Percentiles rank a stretch among this genome's conserved stretches.
These are phyloP conservation scores for Homarus americanus DNA, from an alignment of 1,140 invertebrate genomes.

Conservation along the genomic window DNA sequence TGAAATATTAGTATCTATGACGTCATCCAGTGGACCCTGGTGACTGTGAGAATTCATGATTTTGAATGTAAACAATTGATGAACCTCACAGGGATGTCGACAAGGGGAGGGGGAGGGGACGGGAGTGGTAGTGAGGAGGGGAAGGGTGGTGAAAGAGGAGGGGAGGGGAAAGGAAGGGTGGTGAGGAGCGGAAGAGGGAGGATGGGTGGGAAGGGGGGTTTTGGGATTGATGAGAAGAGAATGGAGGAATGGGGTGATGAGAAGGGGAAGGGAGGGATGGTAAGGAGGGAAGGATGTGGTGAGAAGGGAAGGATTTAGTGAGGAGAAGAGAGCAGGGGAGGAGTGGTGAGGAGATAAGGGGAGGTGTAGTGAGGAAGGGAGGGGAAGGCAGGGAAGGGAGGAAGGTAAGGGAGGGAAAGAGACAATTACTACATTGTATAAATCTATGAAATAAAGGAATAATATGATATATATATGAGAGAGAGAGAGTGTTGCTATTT, in stretches of 20 bases:
- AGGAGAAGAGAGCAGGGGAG: not conserved
- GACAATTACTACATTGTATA: not conserved
- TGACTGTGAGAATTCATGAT: too few relatives aligned
- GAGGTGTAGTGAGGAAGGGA: too few relatives aligned
- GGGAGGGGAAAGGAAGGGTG: not conserved
- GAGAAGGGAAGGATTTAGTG: not conserved
- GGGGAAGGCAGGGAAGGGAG: not conserved
- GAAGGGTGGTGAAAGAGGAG: not conserved
- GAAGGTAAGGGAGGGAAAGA: not conserved
- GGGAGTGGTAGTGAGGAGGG: not conserved
- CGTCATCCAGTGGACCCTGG: too few relatives aligned
- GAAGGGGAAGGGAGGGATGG: not conserved
- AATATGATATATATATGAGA: too few relatives aligned
- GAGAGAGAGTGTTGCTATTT: too few relatives aligned
- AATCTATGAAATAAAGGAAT: not conserved
- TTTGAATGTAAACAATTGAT: too few relatives aligned
- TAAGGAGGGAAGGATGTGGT: not conserved
- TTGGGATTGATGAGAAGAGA: not conserved
- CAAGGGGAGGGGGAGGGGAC: not conserved
- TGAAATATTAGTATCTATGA: too few relatives aligned
- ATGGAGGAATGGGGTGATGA: not conserved
- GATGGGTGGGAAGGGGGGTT: not conserved
- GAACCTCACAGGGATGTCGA: not conserved
- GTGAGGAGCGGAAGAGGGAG: not conserved
- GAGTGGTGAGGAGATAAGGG: too few relatives aligned